Conservation (phyloP, 2,797 vertebrate species). For the Halcyon leucocephala region DNA sequence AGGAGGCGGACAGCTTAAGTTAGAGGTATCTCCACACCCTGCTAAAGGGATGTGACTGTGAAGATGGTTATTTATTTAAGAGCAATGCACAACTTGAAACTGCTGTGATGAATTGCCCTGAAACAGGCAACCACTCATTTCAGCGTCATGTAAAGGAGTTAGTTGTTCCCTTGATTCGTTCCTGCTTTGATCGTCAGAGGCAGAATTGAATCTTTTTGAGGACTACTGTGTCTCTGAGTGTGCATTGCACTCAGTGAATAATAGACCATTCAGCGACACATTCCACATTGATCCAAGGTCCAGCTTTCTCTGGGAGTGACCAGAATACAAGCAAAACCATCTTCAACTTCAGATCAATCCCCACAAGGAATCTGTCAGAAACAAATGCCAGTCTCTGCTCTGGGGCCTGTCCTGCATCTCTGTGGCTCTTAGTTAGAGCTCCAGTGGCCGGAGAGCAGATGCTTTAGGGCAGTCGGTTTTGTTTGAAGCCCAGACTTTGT, state of each 20-base stretch:
- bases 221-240: constrained; percentile 2
- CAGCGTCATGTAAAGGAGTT: background rate
- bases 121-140: constrained; percentile 44
- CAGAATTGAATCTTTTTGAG: constrained; percentile 57
- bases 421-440: background rate
- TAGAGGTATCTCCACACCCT: background rate
- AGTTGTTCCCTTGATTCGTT: constrained; percentile 16
- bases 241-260: constrained; percentile 44
- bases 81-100: background rate
- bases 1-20: accelerated
- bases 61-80: background rate
- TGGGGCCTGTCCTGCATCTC: background rate
- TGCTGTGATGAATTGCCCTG: background rate
- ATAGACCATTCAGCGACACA: constrained; percentile 51
- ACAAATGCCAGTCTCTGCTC: constrained; percentile 26
- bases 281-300: constrained; percentile 61
- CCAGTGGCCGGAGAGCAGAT: background rate
- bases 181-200: constrained; percentile 45
- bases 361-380: constrained; percentile 22
- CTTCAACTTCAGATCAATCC: constrained; percentile 50
- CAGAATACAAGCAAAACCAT: constrained; percentile 62
- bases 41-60: background rate
- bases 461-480: constrained; percentile 30
- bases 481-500: background rate
- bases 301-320: constrained; percentile 48